Conservation (phyloP, 2,797 vertebrate genomes). For the Manis javanica region DNA sequence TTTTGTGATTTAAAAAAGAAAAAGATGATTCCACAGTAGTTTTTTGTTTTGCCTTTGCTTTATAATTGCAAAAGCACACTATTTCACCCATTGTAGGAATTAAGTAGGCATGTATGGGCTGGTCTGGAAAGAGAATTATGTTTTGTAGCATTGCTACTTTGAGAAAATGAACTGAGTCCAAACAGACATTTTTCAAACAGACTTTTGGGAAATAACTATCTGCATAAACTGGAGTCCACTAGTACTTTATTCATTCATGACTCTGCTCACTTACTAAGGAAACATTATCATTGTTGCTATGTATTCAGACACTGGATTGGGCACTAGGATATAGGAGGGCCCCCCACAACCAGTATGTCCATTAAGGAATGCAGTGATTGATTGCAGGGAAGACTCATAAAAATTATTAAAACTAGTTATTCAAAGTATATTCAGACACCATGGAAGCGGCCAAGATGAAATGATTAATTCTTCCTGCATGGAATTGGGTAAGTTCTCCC, state of each 20-base stretch:
- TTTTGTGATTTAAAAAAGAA: conserved; percentile 43
- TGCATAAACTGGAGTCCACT: neutral
- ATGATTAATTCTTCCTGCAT: neutral
- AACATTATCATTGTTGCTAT: neutral
- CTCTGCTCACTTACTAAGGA: neutral
- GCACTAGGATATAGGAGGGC: neutral
- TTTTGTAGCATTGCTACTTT: neutral
- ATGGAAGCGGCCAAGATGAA: neutral
- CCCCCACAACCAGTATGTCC: neutral
- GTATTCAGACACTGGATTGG: neutral
- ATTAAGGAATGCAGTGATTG: neutral
- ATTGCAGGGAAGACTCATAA: neutral
- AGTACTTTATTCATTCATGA: neutral
- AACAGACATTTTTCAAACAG: conserved; percentile 39
- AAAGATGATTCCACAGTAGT: neutral
- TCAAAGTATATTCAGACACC: neutral
- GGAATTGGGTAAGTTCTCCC: neutral
- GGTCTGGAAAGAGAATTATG: neutral
- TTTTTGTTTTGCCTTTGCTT: conserved; percentile 51
- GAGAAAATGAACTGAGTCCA: conserved; percentile 36
- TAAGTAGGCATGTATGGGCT: neutral
- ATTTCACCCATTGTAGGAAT: conserved; percentile 10
- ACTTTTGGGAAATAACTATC: neutral
- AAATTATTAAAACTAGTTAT: neutral
- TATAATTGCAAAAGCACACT: conserved; percentile 15